Conservation (phyloP, 2,797 vertebrate genomes). For the Pipistrellus pipistrellus region DNA sequence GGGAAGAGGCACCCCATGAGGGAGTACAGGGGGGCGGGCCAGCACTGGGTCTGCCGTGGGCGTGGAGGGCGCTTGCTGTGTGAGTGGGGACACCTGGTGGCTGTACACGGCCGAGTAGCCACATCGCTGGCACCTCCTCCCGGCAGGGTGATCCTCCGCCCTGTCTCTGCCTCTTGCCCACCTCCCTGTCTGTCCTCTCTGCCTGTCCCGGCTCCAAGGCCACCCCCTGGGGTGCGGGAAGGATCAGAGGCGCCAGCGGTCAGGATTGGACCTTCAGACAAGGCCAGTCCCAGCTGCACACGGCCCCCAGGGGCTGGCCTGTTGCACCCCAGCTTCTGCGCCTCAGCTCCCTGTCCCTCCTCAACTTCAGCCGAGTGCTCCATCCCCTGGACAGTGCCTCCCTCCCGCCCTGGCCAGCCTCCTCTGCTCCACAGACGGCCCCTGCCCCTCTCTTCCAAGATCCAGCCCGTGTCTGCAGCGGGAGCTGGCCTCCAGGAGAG, state of each 20-base stretch:
- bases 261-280: background rate
- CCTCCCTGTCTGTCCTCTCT: background rate
- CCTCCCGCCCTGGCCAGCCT: background rate
- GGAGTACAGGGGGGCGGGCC: no score
- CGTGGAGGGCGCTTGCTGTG: background rate
- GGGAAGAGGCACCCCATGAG: background rate
- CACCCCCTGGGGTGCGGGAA: background rate
- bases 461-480: background rate
- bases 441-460: background rate
- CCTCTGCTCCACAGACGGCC: background rate
- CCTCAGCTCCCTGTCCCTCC: background rate
- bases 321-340: background rate
- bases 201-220: background rate
- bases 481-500: background rate
- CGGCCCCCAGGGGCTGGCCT: background rate
- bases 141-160: background rate
- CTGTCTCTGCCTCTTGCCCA: background rate
- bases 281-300: accelerated
- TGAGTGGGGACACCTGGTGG: background rate
- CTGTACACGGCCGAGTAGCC: background rate
- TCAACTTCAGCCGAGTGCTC: background rate
- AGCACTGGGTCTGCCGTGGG: background rate
- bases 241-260: background rate
- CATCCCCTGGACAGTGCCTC: background rate
- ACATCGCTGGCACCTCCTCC: background rate